These are phyloP conservation scores for Cichladusa arquata DNA, from an alignment of 2,113 vertebrate genomes.

Conservation along the genomic window DNA sequence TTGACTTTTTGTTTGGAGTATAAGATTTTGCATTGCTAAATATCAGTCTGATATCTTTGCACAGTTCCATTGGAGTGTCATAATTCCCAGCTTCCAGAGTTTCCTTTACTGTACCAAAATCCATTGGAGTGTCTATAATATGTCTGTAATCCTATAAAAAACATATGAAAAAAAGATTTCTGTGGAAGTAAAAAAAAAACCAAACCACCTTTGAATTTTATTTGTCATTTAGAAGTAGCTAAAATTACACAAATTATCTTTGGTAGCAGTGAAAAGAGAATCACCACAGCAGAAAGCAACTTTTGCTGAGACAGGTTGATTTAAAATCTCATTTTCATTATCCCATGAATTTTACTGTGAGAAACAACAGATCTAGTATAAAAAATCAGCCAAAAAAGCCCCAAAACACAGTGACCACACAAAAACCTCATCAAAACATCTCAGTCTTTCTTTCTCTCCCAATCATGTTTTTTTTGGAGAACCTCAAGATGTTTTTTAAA, in stretches of 20 bases:
- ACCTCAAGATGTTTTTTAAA: not conserved
- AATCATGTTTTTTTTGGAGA: not conserved
- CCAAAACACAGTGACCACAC: fast-evolving
- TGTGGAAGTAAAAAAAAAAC: not conserved
- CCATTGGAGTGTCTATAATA: conserved; percentile 96
- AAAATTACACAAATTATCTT: not conserved
- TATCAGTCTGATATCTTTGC: conserved; percentile 93
- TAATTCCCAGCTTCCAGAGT: conserved; percentile 86
- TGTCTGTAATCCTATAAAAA: conserved; percentile 85
- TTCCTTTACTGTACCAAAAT: conserved; percentile 87
- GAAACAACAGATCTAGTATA: not conserved
- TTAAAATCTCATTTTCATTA: not conserved
- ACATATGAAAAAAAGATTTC: not conserved
- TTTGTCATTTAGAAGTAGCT: not conserved
- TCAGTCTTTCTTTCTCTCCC: not conserved
- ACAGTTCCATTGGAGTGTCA: conserved; percentile 89
- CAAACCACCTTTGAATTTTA: not conserved
- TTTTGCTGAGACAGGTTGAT: not conserved
- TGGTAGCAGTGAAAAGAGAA: not conserved
- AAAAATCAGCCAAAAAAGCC: not conserved
- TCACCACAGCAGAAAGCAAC: not conserved
- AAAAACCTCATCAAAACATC: not conserved
- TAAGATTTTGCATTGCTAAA: conserved; percentile 96
- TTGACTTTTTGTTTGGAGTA: conserved; percentile 95
- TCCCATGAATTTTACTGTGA: not conserved